A percentile compares a stretch with the other conserved stretches of the same genome.
Conservation (phyloP, 2,888 invertebrate species). For the Cancer borealis region DNA sequence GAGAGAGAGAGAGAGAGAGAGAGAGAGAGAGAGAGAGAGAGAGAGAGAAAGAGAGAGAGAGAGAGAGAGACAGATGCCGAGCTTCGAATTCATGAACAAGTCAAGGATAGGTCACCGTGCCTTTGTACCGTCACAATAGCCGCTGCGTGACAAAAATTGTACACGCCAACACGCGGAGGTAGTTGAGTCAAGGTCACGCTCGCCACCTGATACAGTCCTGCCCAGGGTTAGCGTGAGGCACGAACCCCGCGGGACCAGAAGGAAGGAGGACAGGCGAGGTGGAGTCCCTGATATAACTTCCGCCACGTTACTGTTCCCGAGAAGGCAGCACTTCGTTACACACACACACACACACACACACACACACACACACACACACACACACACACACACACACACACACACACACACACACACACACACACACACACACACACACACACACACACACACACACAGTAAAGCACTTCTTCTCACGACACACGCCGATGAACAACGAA, state of each 20-base stretch:
- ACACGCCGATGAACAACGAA: not conserved
- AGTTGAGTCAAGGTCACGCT: slow-evolving; percentile 20
- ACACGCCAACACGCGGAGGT: not conserved
- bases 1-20: slow-evolving; percentile 44
- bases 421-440: slow-evolving; percentile 17
- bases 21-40: slow-evolving; percentile 44
- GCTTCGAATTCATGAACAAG: no score
- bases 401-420: slow-evolving; percentile 35
- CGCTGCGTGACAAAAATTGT: not conserved
- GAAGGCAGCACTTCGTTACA: not conserved
- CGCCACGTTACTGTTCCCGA: not conserved
- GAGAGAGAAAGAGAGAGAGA: slow-evolving; percentile 43
- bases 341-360: slow-evolving; percentile 43
- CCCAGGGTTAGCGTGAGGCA: slow-evolving; percentile 20
- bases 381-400: slow-evolving; percentile 14
- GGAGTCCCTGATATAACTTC: not conserved
- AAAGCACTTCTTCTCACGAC: not conserved
- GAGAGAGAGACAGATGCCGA: slow-evolving; percentile 22
- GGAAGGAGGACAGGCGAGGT: not conserved
- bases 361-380: slow-evolving; percentile 40
- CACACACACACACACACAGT: not conserved
- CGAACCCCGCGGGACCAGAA: not conserved
- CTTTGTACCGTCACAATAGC: not conserved
- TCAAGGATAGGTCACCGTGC: not conserved
- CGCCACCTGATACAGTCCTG: not conserved